phyloP scores from a whole-genome alignment of 2,113 vertebrate genomes.

The Nothoprocta pentlandii region DNA sequence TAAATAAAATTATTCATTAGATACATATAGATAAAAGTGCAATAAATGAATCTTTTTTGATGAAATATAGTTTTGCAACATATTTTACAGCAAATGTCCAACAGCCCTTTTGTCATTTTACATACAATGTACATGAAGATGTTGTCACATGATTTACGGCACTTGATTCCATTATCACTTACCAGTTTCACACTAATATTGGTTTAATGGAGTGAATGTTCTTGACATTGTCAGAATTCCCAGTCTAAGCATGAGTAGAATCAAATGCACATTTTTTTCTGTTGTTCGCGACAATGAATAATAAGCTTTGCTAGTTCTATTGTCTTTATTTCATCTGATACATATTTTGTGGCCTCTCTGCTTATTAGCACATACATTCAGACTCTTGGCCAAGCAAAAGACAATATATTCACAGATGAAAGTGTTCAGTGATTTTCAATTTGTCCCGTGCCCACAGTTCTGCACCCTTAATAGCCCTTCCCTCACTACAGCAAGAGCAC shows the following conservation, averaged over 20 bases:
- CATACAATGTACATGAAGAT: background rate
- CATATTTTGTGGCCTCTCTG: background rate
- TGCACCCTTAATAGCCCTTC: background rate
- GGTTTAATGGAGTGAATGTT: background rate
- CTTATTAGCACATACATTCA: background rate
- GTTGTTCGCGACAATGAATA: background rate
- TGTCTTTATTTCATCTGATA: background rate
- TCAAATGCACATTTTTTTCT: background rate
- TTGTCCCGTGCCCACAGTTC: background rate
- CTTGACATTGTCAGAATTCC: background rate
- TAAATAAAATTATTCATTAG: slow-evolving; percentile 31
- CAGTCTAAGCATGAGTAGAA: background rate
- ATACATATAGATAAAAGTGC: background rate
- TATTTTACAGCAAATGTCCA: slow-evolving; percentile 32
- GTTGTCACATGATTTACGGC: slow-evolving; percentile 5
- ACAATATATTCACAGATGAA: background rate
- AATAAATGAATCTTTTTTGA: background rate
- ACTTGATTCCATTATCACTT: background rate
- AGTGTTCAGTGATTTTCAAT: background rate
- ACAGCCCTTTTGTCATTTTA: slow-evolving; percentile 3
- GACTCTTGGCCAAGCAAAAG: slow-evolving; percentile 16
- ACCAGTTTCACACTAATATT: background rate
- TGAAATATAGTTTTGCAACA: slow-evolving; percentile 5
- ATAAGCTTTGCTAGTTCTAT: slow-evolving; percentile 10
- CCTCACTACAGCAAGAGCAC: background rate